Evolutionary conservation across 2,113 vertebrate genomes (phyloP), one percentile per base, ranked within the genome.

Genomic region (Phasianus colchicus): DNA sequence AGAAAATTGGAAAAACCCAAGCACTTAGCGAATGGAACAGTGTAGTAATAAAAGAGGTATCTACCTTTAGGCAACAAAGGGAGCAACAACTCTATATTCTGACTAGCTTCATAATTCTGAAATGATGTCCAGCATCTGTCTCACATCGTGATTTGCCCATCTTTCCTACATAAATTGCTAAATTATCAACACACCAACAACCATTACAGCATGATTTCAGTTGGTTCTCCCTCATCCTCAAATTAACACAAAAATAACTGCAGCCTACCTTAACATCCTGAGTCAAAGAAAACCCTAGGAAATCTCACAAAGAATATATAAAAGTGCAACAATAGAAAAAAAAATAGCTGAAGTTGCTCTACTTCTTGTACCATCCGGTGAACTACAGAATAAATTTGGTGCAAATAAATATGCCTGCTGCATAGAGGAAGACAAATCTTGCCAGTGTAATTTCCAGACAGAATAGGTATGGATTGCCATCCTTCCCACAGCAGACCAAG

Each of bases 391-490:
- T 57, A 82, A 86, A 54, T 36, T 34, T 72, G 55, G 17, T 63
- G 38, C 7, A 77, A 43, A 64, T 73, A 85, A 69, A 72, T 87
- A 73, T 27, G 72, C 36, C 32, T 74, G 27, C 22, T 75, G 22
- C 22, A 66, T 18, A 2, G 1, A 79, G 48, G 63, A 73, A 64
- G 6, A 38, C 65, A 43, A 22, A 34, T 13, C 4, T 27, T 82
- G 9, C 63, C 85, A 80, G 38, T 34, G 63, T 40, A 42, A 80
- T 40, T 93, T 92, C 84, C 89, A 94, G 84, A 30, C 66, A 67
- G 34, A 81, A 43, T 12, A 77, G 34, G 13, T 61, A 48, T 21
- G 50, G 38, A 21, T 91, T 83, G 48, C 38, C 52, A 38, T 52
- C 55, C 43, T 67, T 8, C 22, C 32, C n/a, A 7, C 40, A 72